Evolutionary conservation across 2,797 vertebrate species (phyloP).

Genomic region (Sebastes nivosus): DNA sequence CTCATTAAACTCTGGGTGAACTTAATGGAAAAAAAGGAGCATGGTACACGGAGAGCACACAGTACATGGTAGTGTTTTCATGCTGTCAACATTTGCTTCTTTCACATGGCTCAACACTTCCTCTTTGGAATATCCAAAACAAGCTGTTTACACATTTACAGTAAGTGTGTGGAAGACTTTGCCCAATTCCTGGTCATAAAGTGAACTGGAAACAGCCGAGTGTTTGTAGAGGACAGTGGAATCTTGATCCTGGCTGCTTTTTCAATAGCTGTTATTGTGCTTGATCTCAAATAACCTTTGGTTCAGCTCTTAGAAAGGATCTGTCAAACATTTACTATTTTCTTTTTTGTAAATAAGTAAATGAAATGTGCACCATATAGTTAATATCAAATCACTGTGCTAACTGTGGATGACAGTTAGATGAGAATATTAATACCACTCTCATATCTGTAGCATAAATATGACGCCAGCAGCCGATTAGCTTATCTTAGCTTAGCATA

Average conservation of each 20-base stretch:
- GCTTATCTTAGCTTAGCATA: too few relatives aligned
- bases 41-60: background rate
- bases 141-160: conserved; percentile 15
- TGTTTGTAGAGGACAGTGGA: background rate
- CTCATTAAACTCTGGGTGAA: conserved; percentile 70
- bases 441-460: too few relatives aligned
- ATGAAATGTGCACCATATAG: too few relatives aligned
- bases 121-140: conserved; percentile 28
- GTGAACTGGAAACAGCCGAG: background rate
- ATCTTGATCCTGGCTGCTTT: background rate
- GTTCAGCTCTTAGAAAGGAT: background rate
- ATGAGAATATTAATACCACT: too few relatives aligned
- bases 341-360: too few relatives aligned
- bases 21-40: conserved; percentile 8
- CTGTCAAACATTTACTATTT: too few relatives aligned
- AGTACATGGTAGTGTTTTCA: background rate
- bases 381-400: too few relatives aligned
- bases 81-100: conserved; percentile 3
- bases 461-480: too few relatives aligned
- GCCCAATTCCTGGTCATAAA: background rate
- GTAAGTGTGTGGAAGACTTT: background rate
- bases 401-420: too few relatives aligned
- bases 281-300: background rate
- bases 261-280: background rate
- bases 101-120: conserved; percentile 13